Percentiles rank a stretch among this genome's conserved stretches.
phyloP scores from a whole-genome alignment of 2,113 vertebrate genomes.

The Paramisgurnus dabryanus region DNA sequence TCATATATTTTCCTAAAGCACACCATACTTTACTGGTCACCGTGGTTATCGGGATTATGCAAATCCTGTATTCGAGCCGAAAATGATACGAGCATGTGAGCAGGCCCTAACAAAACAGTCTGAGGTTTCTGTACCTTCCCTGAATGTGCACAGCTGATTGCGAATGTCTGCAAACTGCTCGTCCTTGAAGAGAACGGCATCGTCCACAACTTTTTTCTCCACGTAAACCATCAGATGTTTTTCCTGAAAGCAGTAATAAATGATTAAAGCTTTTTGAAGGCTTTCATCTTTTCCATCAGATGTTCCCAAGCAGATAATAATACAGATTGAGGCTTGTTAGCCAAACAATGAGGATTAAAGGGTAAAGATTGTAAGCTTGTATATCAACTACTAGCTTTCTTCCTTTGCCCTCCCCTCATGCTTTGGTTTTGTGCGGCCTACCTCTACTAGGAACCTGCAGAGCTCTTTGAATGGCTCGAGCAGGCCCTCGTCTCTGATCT shows the following conservation, averaged over 20 bases:
- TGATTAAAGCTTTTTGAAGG: not conserved
- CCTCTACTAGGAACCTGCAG: slow-evolving; percentile 80
- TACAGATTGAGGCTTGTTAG: not conserved
- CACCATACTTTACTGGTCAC: not conserved
- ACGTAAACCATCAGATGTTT: slow-evolving; percentile 82
- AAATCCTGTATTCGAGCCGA: not conserved
- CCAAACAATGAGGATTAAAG: not conserved
- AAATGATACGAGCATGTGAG: not conserved
- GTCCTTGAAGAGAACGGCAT: slow-evolving; percentile 71
- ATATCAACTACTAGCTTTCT: not conserved
- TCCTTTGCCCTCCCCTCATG: not conserved
- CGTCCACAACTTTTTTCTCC: slow-evolving; percentile 78
- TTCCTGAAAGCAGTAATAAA: slow-evolving; percentile 64
- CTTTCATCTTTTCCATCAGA: not conserved
- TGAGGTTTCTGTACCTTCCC: slow-evolving; percentile 70
- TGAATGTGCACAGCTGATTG: slow-evolving; percentile 80
- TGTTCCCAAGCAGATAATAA: not conserved
- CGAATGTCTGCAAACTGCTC: slow-evolving; percentile 73
- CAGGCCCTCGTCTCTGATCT: slow-evolving; percentile 77
- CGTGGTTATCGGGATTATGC: too few species aligned
- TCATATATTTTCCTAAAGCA: slow-evolving; percentile 2
- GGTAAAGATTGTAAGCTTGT: not conserved
- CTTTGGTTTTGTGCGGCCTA: slow-evolving; percentile 39
- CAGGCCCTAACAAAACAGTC: too few species aligned
- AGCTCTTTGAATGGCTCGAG: slow-evolving; percentile 80